These are phyloP conservation scores for Dendroctonus ponderosae DNA, from an alignment of 1,140 invertebrate genomes.

Conservation along the genomic window DNA sequence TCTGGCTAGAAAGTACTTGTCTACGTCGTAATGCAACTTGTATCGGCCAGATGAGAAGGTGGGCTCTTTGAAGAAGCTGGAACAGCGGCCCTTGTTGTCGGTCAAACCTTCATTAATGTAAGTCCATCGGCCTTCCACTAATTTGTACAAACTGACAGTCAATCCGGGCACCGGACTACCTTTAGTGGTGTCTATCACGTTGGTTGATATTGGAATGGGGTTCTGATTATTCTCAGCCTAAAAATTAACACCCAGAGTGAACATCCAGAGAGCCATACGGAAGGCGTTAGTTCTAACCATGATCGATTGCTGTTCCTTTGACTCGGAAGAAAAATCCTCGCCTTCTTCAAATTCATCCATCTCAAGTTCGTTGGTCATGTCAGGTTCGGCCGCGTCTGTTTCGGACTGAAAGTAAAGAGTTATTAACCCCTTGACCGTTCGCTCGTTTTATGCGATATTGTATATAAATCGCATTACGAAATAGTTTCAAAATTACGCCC, in stretches of 20 bases:
- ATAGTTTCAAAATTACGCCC: background rate
- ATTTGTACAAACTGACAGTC: constrained; percentile 59
- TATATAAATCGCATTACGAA: background rate
- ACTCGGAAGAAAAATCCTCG: background rate
- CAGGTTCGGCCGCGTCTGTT: too few species aligned
- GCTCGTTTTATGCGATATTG: too few species aligned
- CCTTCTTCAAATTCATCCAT: background rate
- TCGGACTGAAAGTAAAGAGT: too few species aligned
- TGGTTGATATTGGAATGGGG: constrained; percentile 55
- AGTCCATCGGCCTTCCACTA: constrained; percentile 62
- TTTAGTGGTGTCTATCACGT: constrained; percentile 66
- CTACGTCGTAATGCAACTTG: constrained; percentile 73
- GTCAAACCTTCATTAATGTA: constrained; percentile 65
- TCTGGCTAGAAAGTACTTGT: constrained; percentile 65
- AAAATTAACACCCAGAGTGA: background rate
- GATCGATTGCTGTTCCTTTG: background rate
- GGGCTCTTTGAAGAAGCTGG: constrained; percentile 61
- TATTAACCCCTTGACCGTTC: too few species aligned
- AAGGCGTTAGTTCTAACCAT: background rate
- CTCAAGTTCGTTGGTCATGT: too few species aligned
- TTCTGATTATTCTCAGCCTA: background rate
- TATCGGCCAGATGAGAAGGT: constrained; percentile 67
- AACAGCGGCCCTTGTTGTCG: constrained; percentile 64
- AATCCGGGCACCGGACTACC: constrained; percentile 61
- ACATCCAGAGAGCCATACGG: too few species aligned